Evolutionary conservation across 2,888 invertebrate species (phyloP), one percentile per base, ranked within the genome.

Genomic region (Cetonia aurata): DNA sequence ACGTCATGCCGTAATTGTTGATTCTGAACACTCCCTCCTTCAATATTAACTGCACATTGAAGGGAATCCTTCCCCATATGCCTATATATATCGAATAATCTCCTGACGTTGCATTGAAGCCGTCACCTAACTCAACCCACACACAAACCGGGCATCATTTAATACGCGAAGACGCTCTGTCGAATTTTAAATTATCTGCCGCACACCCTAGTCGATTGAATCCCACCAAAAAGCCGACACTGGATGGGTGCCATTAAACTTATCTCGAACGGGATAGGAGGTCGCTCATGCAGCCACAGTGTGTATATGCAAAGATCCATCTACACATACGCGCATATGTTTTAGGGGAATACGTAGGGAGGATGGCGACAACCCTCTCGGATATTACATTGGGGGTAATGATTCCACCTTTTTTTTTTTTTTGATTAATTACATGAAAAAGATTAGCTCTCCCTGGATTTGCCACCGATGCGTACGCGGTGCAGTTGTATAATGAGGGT

Each of bases 101-200:
- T 13, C 44, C 13, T 13, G 44, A 13, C 13, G 10, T 44, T 44
- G 12, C 44, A 44, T 44, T 13, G 44, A 13, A 13, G 1, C 13
- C 13, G 44, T 44, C 15, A 52, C 8, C 60, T 12, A 46, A 46
- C 46, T 46, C 41, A 46, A 44, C 44, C 44, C 25, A 9, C 60
- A 44, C 60, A 67, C 37, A 67, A 41, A 42, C 6, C 1, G 44
- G 12, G 44, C 48, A 53, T 41, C 67, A 17, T 53, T 53, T 67
- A 52, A 67, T 42, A 31, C 25, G 37, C 52, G 31, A 41, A 66
- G 50, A 13, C 66, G 48, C 66, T 50, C n/a, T 31, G 41, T 66
- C 67, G 50, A 31, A 67, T 67, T 67, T 67, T 67, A 67, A 50
- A 67, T 67, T 67, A 67, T 67, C 67, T 19, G 31, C 37, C 57